Percentiles rank a stretch among this genome's conserved stretches.
Conservation (phyloP, 2,888 invertebrate species). For the Hoplodrina blanda region DNA sequence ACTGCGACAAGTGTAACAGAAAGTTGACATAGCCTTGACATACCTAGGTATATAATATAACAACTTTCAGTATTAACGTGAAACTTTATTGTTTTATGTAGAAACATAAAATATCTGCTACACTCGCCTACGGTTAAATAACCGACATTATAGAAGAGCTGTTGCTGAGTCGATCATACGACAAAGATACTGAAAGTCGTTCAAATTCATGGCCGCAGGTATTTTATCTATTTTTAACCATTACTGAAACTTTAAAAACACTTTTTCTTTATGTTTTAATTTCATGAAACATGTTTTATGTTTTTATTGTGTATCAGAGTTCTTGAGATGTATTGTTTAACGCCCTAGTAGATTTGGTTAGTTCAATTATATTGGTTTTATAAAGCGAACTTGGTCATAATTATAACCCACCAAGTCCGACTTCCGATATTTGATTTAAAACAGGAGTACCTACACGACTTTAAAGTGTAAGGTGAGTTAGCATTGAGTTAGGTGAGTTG, state of each 20-base stretch:
- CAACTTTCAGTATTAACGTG: slow-evolving; percentile 7
- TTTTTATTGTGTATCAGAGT: slow-evolving; percentile 11
- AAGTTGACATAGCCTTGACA: slow-evolving; percentile 2
- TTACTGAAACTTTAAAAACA: no score
- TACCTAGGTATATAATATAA: not conserved
- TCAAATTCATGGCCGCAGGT: not conserved
- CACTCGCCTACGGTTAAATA: not conserved
- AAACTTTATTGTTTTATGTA: not conserved
- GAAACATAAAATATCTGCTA: not conserved
- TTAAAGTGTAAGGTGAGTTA: no score
- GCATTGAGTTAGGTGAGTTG: no score
- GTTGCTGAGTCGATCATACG: not conserved
- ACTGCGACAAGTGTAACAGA: slow-evolving; percentile 1
- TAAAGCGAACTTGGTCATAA: not conserved
- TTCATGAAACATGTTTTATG: not conserved
- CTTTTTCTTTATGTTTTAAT: no score
- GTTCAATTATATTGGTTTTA: slow-evolving; percentile 4
- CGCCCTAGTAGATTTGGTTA: not conserved
- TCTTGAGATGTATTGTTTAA: slow-evolving; percentile 14
- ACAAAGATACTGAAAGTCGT: not conserved
- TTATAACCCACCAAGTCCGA: not conserved
- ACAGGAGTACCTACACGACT: no score
- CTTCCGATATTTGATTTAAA: no score
- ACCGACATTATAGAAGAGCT: no score
- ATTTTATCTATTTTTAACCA: no score